Base-by-base conservation (phyloP, 2,113 vertebrate species). In the Ictalurus punctatus region DNA sequence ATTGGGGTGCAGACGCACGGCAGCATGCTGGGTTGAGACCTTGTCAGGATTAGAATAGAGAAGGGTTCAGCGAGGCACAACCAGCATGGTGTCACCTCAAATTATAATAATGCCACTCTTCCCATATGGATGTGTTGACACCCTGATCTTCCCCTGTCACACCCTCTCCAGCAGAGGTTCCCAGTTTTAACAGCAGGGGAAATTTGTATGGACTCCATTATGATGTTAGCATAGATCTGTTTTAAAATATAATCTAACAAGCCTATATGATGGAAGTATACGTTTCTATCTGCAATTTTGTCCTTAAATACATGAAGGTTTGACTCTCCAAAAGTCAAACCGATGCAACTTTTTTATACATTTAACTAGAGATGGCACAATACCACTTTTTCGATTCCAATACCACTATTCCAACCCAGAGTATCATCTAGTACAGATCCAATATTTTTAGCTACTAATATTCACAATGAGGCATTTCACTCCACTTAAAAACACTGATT, bases 41-140 rank as follows among this genome's bases (percentile, higher is more conserved):
- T 27, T 61, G 86, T 91, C 90, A 91, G 90, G 87, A 89, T 88
- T 88, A 92, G 88, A 88, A 90, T 89, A 88, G 85, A 92, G 83
- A 73, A 74, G 83, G 89, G 88, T 89, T 83, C 87, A 87, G 83
- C 76, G 74, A 90, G 71, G 88, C 82, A 80, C 63, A 87, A 82
- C 74, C 61, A 87, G 73, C 69, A 61, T 27, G 4, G 78, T 91
- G 87, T 90, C 90, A 87, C 21, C 65, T 88, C 79, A 21, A 44
- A 88, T 91, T 91, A 88, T 84, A 88, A 88, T 71, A 88, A 88
- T 61, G 63, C 30, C 74, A 83, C 48, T 86, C 86, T 87, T 88
- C 59, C 54, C 71, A 44, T 74, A 44, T 87, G 58, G 82, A 83
- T 65, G 56, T 44, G 58, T 74, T 59, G 19, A 63, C 34, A 25